Conservation (phyloP, 2,113 vertebrate species). For the Apeltes quadracus region DNA sequence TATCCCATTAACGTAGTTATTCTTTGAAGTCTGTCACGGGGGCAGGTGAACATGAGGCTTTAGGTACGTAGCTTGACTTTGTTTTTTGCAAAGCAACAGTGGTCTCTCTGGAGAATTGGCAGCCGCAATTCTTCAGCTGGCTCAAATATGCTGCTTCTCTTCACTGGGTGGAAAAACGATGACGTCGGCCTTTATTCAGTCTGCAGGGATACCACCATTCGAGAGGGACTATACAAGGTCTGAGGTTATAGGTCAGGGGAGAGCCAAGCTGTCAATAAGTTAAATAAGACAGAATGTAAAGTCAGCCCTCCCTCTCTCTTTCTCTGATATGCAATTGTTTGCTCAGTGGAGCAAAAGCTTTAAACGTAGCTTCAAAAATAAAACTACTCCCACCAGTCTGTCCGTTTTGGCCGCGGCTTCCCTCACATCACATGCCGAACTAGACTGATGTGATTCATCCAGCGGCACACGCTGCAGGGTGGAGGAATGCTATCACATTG, state of each 20-base stretch:
- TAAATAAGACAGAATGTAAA: too few relatives aligned
- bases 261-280: not conserved
- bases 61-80: slow-evolving; percentile 1
- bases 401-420: not conserved
- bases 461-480: slow-evolving; percentile 38
- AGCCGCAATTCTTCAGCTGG: slow-evolving; percentile 22
- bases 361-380: slow-evolving; percentile 8
- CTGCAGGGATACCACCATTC: not conserved
- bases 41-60: not conserved
- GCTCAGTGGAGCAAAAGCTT: slow-evolving; percentile 4
- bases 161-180: slow-evolving; percentile 24
- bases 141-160: slow-evolving; percentile 35
- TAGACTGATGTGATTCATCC: slow-evolving; percentile 19
- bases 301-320: slow-evolving; percentile 8
- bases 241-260: slow-evolving; percentile 24
- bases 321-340: slow-evolving; percentile 33
- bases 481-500: slow-evolving; percentile 38
- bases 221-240: slow-evolving; percentile 16
- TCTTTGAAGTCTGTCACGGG: not conserved
- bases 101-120: slow-evolving; percentile 15
- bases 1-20: not conserved
- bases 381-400: slow-evolving; percentile 15
- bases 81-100: slow-evolving; percentile 35
- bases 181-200: slow-evolving; percentile 12
- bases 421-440: slow-evolving; percentile 7